Evolutionary conservation across 1,140 invertebrate genomes (phyloP).

Genomic region (Druon quercuslanigerum): DNA sequence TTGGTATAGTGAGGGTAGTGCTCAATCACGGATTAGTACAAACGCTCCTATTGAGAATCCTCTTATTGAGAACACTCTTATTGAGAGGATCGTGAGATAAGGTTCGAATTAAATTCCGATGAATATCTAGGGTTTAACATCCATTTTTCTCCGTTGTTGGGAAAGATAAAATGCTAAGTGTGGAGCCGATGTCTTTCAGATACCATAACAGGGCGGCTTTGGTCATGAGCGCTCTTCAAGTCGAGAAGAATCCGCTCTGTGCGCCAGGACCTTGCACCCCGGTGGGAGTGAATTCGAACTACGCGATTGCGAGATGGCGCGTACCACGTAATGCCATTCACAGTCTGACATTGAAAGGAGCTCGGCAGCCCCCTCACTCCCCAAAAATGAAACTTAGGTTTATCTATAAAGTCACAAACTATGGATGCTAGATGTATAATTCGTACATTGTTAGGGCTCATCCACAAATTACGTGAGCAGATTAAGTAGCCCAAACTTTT

Average conservation of each 20-base stretch:
- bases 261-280: slow-evolving; percentile 85
- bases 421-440: slow-evolving; percentile 72
- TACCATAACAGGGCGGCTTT: slow-evolving; percentile 94
- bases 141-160: not conserved
- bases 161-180: slow-evolving; percentile 62
- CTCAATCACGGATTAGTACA: too few relatives aligned
- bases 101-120: too few relatives aligned
- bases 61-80: too few relatives aligned
- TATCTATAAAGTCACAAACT: slow-evolving; percentile 66
- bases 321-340: slow-evolving; percentile 76
- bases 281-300: slow-evolving; percentile 70
- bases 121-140: too few relatives aligned
- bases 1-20: too few relatives aligned
- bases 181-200: slow-evolving; percentile 77
- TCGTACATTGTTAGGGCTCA: slow-evolving; percentile 41
- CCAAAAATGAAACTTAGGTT: slow-evolving; percentile 95
- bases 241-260: slow-evolving; percentile 92
- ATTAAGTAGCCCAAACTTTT: not conserved
- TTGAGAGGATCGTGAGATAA: too few relatives aligned
- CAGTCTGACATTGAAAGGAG: slow-evolving; percentile 73
- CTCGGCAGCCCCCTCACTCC: slow-evolving; percentile 83
- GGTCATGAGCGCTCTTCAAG: slow-evolving; percentile 93
- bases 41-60: too few relatives aligned
- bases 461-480: not conserved
- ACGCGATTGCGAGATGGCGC: slow-evolving; percentile 74